Percentiles rank a stretch among this genome's conserved stretches.
Conservation (phyloP, 2,113 vertebrate species). For the Bos taurus region DNA sequence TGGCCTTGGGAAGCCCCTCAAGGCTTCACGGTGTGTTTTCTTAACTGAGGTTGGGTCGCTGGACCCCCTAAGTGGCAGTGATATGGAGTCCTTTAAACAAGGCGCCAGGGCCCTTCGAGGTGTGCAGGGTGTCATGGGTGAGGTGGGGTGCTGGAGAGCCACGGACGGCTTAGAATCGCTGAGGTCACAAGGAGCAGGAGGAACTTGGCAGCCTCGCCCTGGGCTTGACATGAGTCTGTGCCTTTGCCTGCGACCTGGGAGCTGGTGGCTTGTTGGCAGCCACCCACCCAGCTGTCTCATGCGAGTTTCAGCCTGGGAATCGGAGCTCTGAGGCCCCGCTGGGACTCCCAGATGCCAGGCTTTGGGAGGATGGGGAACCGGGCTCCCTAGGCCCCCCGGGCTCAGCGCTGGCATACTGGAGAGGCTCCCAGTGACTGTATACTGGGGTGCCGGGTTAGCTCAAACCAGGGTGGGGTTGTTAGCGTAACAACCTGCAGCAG, state of each 20-base stretch:
- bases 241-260: background rate
- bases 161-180: background rate
- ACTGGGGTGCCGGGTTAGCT: fast-evolving
- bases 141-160: background rate
- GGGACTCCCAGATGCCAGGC: background rate
- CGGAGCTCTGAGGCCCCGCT: background rate
- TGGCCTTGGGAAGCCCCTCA: background rate
- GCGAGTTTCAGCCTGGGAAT: background rate
- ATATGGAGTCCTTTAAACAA: too few species aligned
- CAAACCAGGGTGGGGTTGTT: background rate
- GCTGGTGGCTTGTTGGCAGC: background rate
- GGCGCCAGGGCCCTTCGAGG: background rate
- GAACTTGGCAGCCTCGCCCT: background rate
- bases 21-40: background rate
- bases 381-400: background rate
- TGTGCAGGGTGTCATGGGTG: too few species aligned
- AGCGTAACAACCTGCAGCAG: background rate
- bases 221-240: background rate
- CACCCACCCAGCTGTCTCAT: background rate
- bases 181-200: background rate
- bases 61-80: background rate
- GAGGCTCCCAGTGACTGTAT: background rate
- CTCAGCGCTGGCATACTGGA: background rate
- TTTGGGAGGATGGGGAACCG: background rate
- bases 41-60: background rate